Percentiles rank a stretch among this genome's conserved stretches.
Evolutionary conservation across 2,888 invertebrate species (phyloP).

Genomic region (Erynnis tages): DNA sequence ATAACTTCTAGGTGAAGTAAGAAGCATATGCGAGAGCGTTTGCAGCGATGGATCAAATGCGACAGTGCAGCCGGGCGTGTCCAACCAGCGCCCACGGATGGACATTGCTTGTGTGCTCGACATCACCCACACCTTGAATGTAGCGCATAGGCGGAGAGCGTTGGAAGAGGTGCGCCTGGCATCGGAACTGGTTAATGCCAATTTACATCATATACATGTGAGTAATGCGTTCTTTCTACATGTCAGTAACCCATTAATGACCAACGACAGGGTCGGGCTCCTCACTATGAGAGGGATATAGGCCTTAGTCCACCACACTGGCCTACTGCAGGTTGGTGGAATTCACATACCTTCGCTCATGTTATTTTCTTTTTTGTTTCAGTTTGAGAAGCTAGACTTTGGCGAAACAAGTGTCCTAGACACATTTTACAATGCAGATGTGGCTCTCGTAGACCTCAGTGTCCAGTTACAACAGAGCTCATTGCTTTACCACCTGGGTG

Average conservation of each 20-base stretch:
- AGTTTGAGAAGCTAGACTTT: conserved; percentile 98
- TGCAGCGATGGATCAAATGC: conserved; percentile 79
- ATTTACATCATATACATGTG: conserved; percentile 92
- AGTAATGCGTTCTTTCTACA: too few species aligned
- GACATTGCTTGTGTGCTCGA: conserved; percentile 95
- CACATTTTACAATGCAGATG: conserved; percentile 98
- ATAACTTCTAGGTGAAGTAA: conserved; percentile 65
- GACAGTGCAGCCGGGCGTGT: conserved; percentile 66
- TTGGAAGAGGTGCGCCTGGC: conserved; percentile 92
- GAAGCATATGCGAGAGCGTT: conserved; percentile 77
- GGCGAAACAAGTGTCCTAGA: conserved; percentile 97
- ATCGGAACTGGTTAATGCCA: conserved; percentile 89
- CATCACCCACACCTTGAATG: conserved; percentile 86
- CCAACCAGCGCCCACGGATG: conserved; percentile 85
- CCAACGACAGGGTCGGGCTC: too few species aligned
- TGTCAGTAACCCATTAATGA: too few species aligned
- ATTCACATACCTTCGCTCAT: too few species aligned
- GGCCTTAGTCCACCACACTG: too few species aligned
- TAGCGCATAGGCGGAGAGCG: conserved; percentile 89
- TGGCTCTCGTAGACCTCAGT: conserved; percentile 97
- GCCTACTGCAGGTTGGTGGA: too few species aligned
- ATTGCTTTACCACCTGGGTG: conserved; percentile 97
- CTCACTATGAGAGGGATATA: too few species aligned
- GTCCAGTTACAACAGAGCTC: conserved; percentile 95
- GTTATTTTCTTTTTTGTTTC: too few species aligned